Conservation (phyloP, 23 tunicate genomes). For the Clavelina lepadiformis region DNA sequence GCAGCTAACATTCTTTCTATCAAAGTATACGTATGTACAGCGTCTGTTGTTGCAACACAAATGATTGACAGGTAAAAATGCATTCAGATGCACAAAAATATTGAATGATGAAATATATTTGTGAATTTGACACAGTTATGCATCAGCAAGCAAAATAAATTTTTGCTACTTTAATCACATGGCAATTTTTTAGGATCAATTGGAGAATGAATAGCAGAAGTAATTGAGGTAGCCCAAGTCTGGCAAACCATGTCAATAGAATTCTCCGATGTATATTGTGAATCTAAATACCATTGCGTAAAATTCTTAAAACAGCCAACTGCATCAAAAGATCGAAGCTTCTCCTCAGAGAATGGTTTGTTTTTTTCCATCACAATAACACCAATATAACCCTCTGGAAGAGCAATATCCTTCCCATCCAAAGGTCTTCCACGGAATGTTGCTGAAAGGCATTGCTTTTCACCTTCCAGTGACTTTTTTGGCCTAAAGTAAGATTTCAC, state of each 20-base stretch:
- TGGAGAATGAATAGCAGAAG: slow-evolving; percentile 49
- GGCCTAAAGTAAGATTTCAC: slow-evolving; percentile 51
- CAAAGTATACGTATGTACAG: too few relatives aligned
- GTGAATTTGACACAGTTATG: too few relatives aligned
- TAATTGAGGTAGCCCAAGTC: slow-evolving; percentile 34
- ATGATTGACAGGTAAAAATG: too few relatives aligned
- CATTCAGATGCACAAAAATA: too few relatives aligned
- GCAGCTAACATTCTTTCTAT: too few relatives aligned
- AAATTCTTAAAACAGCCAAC: slow-evolving; percentile 52
- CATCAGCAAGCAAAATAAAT: too few relatives aligned
- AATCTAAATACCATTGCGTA: slow-evolving; percentile 69
- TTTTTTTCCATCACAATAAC: slow-evolving; percentile 37
- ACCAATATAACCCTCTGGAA: slow-evolving; percentile 63
- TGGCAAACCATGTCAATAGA: slow-evolving; percentile 29
- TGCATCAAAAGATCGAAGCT: slow-evolving; percentile 33
- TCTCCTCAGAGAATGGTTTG: slow-evolving; percentile 65
- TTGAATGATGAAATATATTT: too few relatives aligned
- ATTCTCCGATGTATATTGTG: slow-evolving; percentile 44
- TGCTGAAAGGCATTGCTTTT: slow-evolving; percentile 19
- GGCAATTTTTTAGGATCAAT: slow-evolving; percentile 15
- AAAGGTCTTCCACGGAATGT: slow-evolving; percentile 78
- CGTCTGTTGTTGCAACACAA: too few relatives aligned
- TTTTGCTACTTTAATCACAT: too few relatives aligned
- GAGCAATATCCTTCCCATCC: slow-evolving; percentile 52
- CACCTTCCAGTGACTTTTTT: neutral